Conservation (phyloP, 1,140 invertebrate genomes). For the Cydia amplana region DNA sequence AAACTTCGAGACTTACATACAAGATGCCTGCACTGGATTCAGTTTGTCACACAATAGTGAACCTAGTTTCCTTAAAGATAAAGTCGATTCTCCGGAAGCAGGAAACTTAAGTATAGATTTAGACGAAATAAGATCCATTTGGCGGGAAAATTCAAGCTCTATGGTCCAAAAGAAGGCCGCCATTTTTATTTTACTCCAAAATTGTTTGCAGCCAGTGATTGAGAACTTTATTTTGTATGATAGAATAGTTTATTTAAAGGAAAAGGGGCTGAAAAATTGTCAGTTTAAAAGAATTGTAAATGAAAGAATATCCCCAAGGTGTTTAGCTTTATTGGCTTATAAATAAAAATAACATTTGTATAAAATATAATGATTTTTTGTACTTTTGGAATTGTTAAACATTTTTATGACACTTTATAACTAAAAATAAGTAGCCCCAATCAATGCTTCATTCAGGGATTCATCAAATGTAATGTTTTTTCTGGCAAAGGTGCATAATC, state of each 20-base stretch:
- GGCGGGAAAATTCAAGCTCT: slow-evolving; percentile 52
- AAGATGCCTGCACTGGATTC: slow-evolving; percentile 71
- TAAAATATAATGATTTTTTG: slow-evolving; percentile 3
- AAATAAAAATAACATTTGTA: slow-evolving; percentile 56
- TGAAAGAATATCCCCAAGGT: slow-evolving; percentile 81
- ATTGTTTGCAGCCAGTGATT: slow-evolving; percentile 79
- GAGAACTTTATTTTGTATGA: slow-evolving; percentile 86
- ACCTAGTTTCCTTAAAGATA: slow-evolving; percentile 17
- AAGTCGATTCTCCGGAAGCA: slow-evolving; percentile 33
- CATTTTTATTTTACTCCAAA: slow-evolving; percentile 64
- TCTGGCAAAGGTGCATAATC: not conserved
- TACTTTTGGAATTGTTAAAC: not conserved
- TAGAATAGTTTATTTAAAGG: slow-evolving; percentile 82
- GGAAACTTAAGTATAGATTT: slow-evolving; percentile 39
- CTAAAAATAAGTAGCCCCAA: not conserved
- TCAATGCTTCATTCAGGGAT: too few relatives aligned
- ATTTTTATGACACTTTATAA: slow-evolving; percentile 17
- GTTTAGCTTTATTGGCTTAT: slow-evolving; percentile 79
- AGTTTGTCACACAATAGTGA: slow-evolving; percentile 41
- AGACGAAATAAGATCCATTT: slow-evolving; percentile 55
- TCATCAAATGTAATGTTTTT: not conserved
- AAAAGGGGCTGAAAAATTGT: slow-evolving; percentile 76
- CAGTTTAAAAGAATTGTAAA: slow-evolving; percentile 80
- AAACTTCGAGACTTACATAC: slow-evolving; percentile 78
- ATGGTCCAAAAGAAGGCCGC: slow-evolving; percentile 75